phyloP scores from a whole-genome alignment of 1,140 invertebrate genomes.

The Helicoverpa armigera region DNA sequence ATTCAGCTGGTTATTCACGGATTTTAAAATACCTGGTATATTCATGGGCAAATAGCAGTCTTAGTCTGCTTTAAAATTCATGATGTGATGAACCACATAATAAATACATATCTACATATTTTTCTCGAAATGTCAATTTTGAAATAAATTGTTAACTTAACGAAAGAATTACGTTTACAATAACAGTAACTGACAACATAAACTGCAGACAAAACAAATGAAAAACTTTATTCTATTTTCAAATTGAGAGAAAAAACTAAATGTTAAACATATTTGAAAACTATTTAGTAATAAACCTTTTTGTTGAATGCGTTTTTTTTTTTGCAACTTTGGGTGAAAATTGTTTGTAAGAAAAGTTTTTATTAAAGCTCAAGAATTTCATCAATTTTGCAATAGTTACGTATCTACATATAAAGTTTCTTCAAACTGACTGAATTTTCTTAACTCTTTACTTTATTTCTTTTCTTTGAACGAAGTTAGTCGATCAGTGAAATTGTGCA shows the following conservation, averaged over 20 bases:
- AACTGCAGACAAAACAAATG: constrained; percentile 13
- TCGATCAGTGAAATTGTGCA: constrained; percentile 14
- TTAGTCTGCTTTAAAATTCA: too few relatives aligned
- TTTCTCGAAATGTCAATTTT: too few relatives aligned
- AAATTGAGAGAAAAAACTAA: neutral
- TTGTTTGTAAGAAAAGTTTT: constrained; percentile 3
- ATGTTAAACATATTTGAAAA: neutral
- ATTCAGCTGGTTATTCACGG: neutral
- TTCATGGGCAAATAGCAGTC: neutral
- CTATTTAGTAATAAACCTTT: constrained; percentile 8
- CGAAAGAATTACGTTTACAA: neutral
- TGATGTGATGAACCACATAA: too few relatives aligned
- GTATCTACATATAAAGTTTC: constrained; percentile 16
- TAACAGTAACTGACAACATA: neutral
- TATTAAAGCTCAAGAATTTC: constrained; percentile 7
- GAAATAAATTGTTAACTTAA: too few relatives aligned
- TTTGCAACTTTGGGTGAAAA: neutral
- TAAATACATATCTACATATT: too few relatives aligned
- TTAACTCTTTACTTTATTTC: constrained; percentile 16
- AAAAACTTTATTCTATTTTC: constrained; percentile 23
- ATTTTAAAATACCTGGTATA: constrained; percentile 2
- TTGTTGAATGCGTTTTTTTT: constrained; percentile 5
- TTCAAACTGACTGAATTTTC: constrained; percentile 21
- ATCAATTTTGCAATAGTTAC: constrained; percentile 3
- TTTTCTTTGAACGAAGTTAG: constrained; percentile 15